phyloP scores from a whole-genome alignment of 2,113 vertebrate genomes.

The Silurus glanis region DNA sequence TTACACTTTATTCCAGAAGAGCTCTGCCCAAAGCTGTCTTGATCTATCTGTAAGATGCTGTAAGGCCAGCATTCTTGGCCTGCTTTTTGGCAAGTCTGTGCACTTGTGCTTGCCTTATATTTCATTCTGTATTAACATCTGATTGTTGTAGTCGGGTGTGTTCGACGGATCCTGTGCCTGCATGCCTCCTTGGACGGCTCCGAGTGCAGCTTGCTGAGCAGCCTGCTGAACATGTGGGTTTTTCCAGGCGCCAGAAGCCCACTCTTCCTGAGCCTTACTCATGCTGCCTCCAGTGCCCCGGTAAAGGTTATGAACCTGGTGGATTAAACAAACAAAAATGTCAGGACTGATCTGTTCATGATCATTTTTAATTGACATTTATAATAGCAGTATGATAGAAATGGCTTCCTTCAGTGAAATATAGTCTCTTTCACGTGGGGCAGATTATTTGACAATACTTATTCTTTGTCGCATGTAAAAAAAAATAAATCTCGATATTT shows the following conservation, averaged over 20 bases:
- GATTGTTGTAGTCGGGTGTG: conserved; percentile 78
- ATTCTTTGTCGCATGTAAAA: too few species aligned
- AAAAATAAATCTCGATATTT: too few species aligned
- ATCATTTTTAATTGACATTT: not conserved
- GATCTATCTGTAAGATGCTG: not conserved
- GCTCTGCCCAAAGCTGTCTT: conserved; percentile 7
- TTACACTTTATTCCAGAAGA: not conserved
- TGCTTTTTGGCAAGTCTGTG: not conserved
- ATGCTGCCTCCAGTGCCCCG: conserved; percentile 91
- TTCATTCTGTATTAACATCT: conserved; percentile 68
- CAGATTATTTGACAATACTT: too few species aligned
- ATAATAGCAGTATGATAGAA: not conserved
- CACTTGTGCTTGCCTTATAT: not conserved
- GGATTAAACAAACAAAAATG: conserved; percentile 55
- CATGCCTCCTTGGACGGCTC: conserved; percentile 82
- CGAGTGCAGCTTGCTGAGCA: conserved; percentile 85
- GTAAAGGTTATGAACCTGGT: conserved; percentile 94
- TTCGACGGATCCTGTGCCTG: conserved; percentile 76
- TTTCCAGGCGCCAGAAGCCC: conserved; percentile 94
- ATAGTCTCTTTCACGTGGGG: too few species aligned
- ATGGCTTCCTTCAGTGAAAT: too few species aligned
- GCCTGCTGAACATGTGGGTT: conserved; percentile 91
- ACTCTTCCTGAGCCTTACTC: conserved; percentile 96
- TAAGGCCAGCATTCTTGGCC: conserved; percentile 33
- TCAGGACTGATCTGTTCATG: not conserved